Conservation (phyloP, 2,797 vertebrate genomes). For the Bradypodion ventrale region DNA sequence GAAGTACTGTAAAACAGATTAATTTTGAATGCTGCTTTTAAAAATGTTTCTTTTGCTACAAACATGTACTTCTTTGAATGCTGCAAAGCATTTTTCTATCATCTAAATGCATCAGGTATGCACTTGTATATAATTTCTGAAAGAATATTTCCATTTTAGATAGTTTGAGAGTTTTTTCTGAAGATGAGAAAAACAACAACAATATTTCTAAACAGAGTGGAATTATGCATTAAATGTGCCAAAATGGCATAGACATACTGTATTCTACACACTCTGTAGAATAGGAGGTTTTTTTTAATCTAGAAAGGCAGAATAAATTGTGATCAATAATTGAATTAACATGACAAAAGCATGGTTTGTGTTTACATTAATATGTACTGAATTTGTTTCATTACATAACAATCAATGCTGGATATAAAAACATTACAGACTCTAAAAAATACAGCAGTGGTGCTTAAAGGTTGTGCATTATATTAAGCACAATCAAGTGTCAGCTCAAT, state of each 20-base stretch:
- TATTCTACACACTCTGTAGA: no score
- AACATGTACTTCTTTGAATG: not conserved
- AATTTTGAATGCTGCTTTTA: not conserved
- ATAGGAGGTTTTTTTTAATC: no score
- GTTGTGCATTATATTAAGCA: not conserved
- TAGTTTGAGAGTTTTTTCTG: not conserved
- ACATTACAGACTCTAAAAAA: not conserved
- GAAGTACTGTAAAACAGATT: conserved; percentile 30
- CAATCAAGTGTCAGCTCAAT: not conserved
- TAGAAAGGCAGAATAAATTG: not conserved
- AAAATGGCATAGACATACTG: not conserved
- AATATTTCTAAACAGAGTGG: not conserved
- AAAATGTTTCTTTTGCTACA: not conserved
- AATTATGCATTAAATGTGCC: not conserved
- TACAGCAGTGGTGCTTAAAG: not conserved
- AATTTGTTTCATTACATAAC: not conserved
- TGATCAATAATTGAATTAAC: not conserved
- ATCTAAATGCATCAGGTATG: not conserved
- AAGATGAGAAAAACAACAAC: not conserved
- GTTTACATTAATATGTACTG: not conserved
- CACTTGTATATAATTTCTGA: not conserved
- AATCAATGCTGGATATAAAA: not conserved
- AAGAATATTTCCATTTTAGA: not conserved
- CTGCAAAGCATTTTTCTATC: not conserved
- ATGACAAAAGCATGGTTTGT: not conserved